These are phyloP conservation scores for Pammene aurita DNA, from an alignment of 2,888 invertebrate species.

Conservation along the genomic window DNA sequence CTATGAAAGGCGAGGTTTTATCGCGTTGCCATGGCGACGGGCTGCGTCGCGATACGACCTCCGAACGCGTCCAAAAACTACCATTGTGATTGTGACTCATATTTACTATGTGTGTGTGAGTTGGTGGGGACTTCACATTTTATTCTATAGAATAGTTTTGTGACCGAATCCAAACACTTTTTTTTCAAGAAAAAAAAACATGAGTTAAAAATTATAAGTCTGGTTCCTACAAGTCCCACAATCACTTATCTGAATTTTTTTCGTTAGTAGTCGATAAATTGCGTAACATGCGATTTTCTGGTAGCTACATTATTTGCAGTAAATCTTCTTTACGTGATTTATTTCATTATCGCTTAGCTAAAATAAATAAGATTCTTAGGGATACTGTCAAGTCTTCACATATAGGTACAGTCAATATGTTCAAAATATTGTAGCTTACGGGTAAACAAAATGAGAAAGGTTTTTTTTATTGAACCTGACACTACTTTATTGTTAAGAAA, in stretches of 20 bases:
- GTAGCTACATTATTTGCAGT: background rate
- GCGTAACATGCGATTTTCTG: background rate
- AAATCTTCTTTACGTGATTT: background rate
- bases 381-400: background rate
- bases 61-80: slow-evolving; percentile 70
- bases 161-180: too few species aligned
- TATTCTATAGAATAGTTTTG: background rate
- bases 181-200: too few species aligned
- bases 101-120: slow-evolving; percentile 60
- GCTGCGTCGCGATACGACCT: slow-evolving; percentile 70
- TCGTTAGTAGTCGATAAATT: too few species aligned
- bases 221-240: too few species aligned
- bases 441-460: too few species aligned
- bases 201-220: too few species aligned
- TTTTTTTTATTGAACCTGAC: too few species aligned
- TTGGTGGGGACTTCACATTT: slow-evolving; percentile 35
- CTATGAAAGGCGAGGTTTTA: slow-evolving; percentile 83
- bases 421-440: too few species aligned
- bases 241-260: too few species aligned
- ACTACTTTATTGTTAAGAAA: too few species aligned
- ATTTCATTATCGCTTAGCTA: background rate
- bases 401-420: background rate
- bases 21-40: slow-evolving; percentile 80
- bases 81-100: slow-evolving; percentile 59
- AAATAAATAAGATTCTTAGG: background rate